phyloP scores from a whole-genome alignment of 2,888 invertebrate species.

The Serripes groenlandicus region DNA sequence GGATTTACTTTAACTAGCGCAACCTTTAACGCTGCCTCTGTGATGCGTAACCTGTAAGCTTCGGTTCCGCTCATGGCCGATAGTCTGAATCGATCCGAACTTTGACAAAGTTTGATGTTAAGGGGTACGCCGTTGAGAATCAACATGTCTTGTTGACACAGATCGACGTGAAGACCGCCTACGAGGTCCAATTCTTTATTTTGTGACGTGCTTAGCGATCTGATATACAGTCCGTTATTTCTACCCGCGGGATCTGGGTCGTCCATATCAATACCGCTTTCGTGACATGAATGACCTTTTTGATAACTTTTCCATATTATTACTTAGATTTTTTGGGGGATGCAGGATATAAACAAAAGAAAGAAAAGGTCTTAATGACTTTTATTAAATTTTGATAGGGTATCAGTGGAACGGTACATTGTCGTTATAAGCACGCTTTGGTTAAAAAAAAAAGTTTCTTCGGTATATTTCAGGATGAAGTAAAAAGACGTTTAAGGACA shows the following conservation, averaged over 20 bases:
- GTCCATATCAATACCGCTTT: constrained; percentile 18
- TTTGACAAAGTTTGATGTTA: constrained; percentile 21
- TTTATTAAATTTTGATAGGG: no score
- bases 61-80: background rate
- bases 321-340: no score
- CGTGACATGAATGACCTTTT: no score
- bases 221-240: constrained; percentile 14
- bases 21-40: constrained; percentile 31
- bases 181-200: constrained; percentile 34
- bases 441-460: no score
- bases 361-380: no score
- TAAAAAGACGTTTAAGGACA: no score
- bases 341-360: no score
- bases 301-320: no score
- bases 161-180: constrained; percentile 35
- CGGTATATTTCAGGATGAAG: no score
- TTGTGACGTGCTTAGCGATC: constrained; percentile 16
- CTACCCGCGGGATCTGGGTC: constrained; percentile 24
- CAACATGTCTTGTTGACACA: constrained; percentile 51
- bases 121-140: constrained; percentile 46
- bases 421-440: no score
- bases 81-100: background rate
- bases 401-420: no score
- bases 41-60: constrained; percentile 16
- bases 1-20: constrained; percentile 46